Conservation (phyloP, 2,888 invertebrate genomes). For the Hecatera dysodea region DNA sequence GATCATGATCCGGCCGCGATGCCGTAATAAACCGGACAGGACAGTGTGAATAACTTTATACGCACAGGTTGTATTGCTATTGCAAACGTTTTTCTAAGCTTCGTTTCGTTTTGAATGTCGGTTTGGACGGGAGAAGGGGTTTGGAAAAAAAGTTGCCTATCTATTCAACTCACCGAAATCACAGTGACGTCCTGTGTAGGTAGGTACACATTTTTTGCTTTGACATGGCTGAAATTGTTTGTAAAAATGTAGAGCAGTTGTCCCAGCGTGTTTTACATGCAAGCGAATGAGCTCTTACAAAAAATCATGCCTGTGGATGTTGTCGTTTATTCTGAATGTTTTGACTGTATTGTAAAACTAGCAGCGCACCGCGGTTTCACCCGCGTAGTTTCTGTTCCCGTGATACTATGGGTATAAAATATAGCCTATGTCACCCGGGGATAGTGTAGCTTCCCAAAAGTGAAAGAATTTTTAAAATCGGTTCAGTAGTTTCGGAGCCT, state of each 20-base stretch:
- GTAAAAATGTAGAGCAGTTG: neutral
- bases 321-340: neutral
- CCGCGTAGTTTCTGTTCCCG: too few relatives aligned
- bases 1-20: slow-evolving; percentile 45
- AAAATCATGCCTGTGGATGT: neutral
- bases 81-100: neutral
- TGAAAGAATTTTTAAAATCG: too few relatives aligned
- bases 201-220: slow-evolving; percentile 8
- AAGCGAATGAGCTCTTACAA: neutral
- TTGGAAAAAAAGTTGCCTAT: neutral
- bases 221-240: neutral
- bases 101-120: neutral
- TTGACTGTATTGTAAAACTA: too few relatives aligned
- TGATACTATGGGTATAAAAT: too few relatives aligned
- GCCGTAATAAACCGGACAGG: slow-evolving; percentile 29
- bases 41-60: slow-evolving; percentile 8
- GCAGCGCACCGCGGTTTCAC: too few relatives aligned
- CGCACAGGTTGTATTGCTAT: slow-evolving; percentile 1
- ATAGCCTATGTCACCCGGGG: too few relatives aligned
- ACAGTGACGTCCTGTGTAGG: neutral
- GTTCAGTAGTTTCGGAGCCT: too few relatives aligned
- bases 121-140: neutral
- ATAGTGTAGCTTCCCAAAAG: too few relatives aligned
- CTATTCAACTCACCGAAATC: slow-evolving; percentile 16
- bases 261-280: neutral